phyloP scores from a whole-genome alignment of 2,797 vertebrate species.

The Gymnopithys bicolor region DNA sequence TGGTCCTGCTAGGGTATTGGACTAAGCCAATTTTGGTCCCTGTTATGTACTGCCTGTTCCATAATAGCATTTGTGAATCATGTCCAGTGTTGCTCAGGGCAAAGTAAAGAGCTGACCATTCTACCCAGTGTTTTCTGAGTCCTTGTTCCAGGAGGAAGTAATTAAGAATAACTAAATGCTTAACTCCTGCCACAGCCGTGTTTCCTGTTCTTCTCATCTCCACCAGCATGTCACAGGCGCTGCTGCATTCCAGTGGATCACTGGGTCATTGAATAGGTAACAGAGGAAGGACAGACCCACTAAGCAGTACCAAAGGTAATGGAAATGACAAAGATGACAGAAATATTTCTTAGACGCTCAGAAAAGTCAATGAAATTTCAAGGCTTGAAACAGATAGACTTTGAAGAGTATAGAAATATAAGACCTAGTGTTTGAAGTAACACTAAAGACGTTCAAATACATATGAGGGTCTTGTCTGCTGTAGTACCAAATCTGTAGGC shows the following conservation, averaged over 20 bases:
- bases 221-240: accelerated
- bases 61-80: background rate
- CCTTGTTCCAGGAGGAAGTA: background rate
- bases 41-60: background rate
- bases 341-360: background rate
- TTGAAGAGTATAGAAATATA: background rate
- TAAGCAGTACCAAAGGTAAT: background rate
- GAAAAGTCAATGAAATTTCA: background rate
- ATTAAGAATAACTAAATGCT: background rate
- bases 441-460: background rate
- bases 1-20: background rate
- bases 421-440: background rate
- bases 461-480: background rate
- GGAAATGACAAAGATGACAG: background rate
- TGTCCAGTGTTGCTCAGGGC: background rate
- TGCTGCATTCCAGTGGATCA: background rate
- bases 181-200: background rate
- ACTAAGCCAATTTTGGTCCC: background rate
- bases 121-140: background rate
- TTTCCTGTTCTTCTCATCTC: background rate
- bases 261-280: accelerated
- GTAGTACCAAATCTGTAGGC: background rate
- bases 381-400: background rate
- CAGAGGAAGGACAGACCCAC: background rate
- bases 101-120: background rate